Base-by-base conservation (phyloP, 2,888 invertebrate genomes). In the Pocota personata region DNA sequence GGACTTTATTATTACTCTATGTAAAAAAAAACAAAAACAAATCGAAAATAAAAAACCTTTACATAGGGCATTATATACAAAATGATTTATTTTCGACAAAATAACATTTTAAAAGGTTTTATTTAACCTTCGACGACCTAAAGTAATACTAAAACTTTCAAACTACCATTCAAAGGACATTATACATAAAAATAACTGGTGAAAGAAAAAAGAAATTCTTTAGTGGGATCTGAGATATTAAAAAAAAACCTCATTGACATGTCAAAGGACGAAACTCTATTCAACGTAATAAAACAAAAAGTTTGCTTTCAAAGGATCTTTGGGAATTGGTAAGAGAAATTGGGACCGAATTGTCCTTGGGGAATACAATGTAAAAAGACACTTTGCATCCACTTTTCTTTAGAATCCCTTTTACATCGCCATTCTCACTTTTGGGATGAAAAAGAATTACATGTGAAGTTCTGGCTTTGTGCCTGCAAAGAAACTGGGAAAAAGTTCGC, bases 371-470 rank as follows among this genome's bases (percentile, higher is more conserved):
- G 69, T 50, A 69, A 69, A 77, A 77, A 69, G 40, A 50, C 77
- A 77, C 77, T 77, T 77, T 77, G 67, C 58, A 77, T 77, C 69
- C 60, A 69, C 77, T 77, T 77, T 75, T 27, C 12, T 58, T 62
- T 46, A 3, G 40, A 43, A 27, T 57, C 50, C 50, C 24, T 60
- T 50, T 62, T 60, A 43, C 37, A 37, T 32, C 24, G 19, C 43
- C 14, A 6, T 60, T 60, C 16, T 24, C 40, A 43, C 60, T 50
- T 21, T 69, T 21, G 40, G 19, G 62, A 76, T 24, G 5, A 52
- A 43, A 16, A 55, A 40, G 35, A 43, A 57, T 64, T 27, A 37
- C 40, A 62, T 57, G 16, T 27, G 37, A 27, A 27, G 16, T 52
- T 16, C 27, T 57, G 46, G 57, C 48, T 35, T 46, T 66, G 32